Base-by-base conservation (phyloP, 2,888 invertebrate genomes). In the Cantharis rustica region DNA sequence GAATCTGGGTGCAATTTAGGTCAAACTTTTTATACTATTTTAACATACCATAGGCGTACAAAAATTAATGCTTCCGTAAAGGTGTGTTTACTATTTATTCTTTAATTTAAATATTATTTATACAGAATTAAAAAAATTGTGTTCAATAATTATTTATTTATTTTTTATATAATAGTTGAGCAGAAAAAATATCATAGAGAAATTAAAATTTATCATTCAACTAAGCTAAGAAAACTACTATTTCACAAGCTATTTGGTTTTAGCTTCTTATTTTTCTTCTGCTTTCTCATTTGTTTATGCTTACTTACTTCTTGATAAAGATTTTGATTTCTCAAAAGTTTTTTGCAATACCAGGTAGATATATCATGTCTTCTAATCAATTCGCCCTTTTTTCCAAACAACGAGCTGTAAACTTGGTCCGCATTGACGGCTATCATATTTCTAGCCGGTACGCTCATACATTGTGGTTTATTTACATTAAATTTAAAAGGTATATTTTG, bases 351-450 rank as follows among this genome's bases (percentile, higher is more conserved):
- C 76, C 76, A 77, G 9, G 74, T n/a, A 1, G 71, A 16, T 16
- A 68, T 15, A 63, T 77, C 77, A 13, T 71, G 62, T 69, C 73
- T 75, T 20, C 77, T 15, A 71, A 71, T 64, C 11, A 78, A n/a
- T n/a, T 75, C 64, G 69, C 80, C 69, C 47, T 73, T 71, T 73
- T 74, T 74, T 68, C 75, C 80, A 72, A 81, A 81, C 47, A 81
- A 23, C 64, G 75, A 72, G 13, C 64, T 75, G 73, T 80, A 81
- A 3, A 81, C n/a, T 11, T 63, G 72, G 61, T 74, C 76, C 9
- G 71, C 72, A 20, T 47, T 16, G 5, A 17, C 31, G 2, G 20
- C n/a, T 16, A 16, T 47, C 10, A 16, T 9, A 3, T 27, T 74
- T 10, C 26, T 62, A 11, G 69, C 13, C 16, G 69, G 16, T 20